phyloP scores from a whole-genome alignment of 2,888 invertebrate species.

The Lochmaea capreae region DNA sequence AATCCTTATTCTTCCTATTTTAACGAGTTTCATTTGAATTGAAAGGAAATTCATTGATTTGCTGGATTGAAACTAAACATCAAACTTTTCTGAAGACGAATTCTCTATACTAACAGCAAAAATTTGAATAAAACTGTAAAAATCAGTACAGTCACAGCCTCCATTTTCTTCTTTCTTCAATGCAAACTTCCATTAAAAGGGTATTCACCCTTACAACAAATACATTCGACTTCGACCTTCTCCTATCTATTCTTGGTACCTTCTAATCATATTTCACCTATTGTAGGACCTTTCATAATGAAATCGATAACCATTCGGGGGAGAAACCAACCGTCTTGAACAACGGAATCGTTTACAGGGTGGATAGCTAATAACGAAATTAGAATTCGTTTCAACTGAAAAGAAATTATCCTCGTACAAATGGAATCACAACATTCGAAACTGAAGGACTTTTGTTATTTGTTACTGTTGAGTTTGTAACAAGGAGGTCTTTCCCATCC shows the following conservation, averaged over 20 bases:
- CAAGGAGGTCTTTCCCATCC: constrained; percentile 4
- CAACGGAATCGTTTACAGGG: constrained; percentile 18
- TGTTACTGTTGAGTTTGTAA: neutral
- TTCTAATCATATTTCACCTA: constrained; percentile 12
- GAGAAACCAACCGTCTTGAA: constrained; percentile 1
- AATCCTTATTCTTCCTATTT: too few species aligned
- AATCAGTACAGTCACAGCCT: too few species aligned
- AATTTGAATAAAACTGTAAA: too few species aligned
- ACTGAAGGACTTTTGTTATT: neutral
- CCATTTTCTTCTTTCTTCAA: too few species aligned
- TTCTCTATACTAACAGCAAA: too few species aligned
- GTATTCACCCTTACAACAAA: too few species aligned
- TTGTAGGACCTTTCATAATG: neutral
- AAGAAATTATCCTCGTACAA: neutral
- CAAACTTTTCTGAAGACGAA: too few species aligned
- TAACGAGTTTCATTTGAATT: too few species aligned
- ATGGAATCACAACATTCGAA: neutral
- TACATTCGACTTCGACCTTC: neutral
- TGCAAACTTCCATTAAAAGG: too few species aligned
- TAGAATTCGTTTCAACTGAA: neutral
- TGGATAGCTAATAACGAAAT: neutral
- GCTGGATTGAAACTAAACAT: too few species aligned
- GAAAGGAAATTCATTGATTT: too few species aligned
- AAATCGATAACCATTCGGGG: constrained; percentile 15
- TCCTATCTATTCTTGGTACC: neutral